Conservation (phyloP, 2,888 invertebrate species). For the Habroteleia sp. region DNA sequence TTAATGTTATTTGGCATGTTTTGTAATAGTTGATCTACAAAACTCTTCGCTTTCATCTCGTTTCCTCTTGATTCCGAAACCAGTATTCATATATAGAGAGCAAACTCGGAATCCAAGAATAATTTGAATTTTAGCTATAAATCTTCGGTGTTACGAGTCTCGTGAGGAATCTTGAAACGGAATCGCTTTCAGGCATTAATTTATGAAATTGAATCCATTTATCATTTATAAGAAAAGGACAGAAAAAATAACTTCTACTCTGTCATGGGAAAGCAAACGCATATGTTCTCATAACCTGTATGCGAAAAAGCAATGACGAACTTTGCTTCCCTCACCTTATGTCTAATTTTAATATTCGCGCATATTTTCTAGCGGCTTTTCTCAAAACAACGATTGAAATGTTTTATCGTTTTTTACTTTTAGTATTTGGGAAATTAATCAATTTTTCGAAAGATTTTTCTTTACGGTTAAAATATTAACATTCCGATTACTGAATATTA, state of each 20-base stretch:
- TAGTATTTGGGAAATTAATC: too few relatives aligned
- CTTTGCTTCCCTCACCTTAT: conserved; percentile 65
- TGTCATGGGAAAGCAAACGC: conserved; percentile 8
- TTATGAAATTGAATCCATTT: conserved; percentile 63
- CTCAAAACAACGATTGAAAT: conserved; percentile 34
- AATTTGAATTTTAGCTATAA: conserved; percentile 61
- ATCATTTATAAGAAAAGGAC: conserved; percentile 64
- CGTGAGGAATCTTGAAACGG: conserved; percentile 61
- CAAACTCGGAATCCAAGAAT: conserved; percentile 60
- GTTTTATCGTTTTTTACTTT: conserved; percentile 28
- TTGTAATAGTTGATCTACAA: conserved; percentile 33
- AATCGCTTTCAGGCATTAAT: conserved; percentile 61
- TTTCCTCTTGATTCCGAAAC: conserved; percentile 29
- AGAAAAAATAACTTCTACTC: conserved; percentile 27
- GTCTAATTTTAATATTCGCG: conserved; percentile 70
- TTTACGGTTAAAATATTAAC: too few relatives aligned
- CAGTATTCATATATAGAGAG: conserved; percentile 42
- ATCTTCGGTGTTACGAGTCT: conserved; percentile 62
- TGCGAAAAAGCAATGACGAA: conserved; percentile 64
- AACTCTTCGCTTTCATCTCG: conserved; percentile 24
- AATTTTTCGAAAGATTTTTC: too few relatives aligned
- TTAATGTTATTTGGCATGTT: conserved; percentile 36
- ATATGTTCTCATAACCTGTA: conserved; percentile 30
- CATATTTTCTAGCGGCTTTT: conserved; percentile 54
- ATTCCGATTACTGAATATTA: too few relatives aligned